Conservation (phyloP, 2,797 vertebrate genomes). For the Potorous gilbertii region DNA sequence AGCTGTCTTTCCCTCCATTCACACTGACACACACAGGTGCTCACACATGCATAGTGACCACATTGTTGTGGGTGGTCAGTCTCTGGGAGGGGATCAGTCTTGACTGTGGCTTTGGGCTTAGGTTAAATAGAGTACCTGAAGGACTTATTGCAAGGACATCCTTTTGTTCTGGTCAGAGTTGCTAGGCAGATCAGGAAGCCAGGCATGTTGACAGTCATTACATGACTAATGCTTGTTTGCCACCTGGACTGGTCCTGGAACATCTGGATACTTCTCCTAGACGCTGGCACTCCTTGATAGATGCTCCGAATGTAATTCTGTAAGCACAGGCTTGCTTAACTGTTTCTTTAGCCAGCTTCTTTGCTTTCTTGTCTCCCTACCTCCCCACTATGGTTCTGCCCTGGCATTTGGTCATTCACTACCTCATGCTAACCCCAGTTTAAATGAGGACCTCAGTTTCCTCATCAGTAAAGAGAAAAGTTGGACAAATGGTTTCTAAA, state of each 20-base stretch:
- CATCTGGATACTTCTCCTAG: not conserved
- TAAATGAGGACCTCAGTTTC: not conserved
- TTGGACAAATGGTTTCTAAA: not conserved
- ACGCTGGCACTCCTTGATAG: not conserved
- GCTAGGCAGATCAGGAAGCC: not conserved
- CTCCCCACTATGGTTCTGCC: not conserved
- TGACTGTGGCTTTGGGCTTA: not conserved
- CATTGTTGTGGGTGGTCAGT: not conserved
- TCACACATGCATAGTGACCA: not conserved
- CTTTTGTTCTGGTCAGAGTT: not conserved
- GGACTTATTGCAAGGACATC: not conserved
- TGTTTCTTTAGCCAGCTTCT: not conserved
- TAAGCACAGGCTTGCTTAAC: not conserved
- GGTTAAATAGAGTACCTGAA: not conserved
- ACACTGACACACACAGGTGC: not conserved
- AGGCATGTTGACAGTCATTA: not conserved
- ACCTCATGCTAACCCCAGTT: not conserved
- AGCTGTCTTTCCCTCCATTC: not conserved
- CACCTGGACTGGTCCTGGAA: not conserved
- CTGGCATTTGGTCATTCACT: not conserved
- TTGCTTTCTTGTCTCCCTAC: not conserved
- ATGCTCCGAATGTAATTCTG: not conserved
- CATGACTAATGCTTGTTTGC: not conserved
- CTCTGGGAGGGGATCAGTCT: not conserved
- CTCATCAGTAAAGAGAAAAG: not conserved